Base-by-base conservation (phyloP, 2,113 vertebrate species). In the Leptosomus discolor region DNA sequence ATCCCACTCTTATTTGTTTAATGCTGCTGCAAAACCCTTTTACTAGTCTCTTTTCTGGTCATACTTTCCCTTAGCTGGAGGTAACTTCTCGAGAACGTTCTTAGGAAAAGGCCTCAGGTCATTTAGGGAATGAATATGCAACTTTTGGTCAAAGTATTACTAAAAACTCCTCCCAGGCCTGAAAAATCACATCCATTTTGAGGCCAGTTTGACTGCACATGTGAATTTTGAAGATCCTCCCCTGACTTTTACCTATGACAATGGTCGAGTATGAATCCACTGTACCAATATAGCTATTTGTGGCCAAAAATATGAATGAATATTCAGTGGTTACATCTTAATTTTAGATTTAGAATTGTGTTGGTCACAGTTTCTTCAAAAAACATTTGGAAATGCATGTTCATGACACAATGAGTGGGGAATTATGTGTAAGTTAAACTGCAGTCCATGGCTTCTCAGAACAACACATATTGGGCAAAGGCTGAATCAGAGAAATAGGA, bases 401-500 rank as follows among this genome's bases (percentile, higher is more conserved):
- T 83, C 37, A 56, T 34, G 48, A 67, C 46, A 68, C 27, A 58
- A 26, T 4, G 63, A 65, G 37, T 34, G 10, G 30, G 48, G 60
- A 68, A 63, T n/a, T 69, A 22, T 39, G 53, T 26, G 27, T 15
- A 61, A 85, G 37, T 73, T 78, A 78, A 75, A 65, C 24, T 64
- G 23, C 54, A 83, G 83, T 46, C n/a, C 41, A 36, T 2, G 46
- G 41, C 67, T 96, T 76, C 78, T 92, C 60, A 63, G 63, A 51
- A 88, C 12, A 19, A 58, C 58, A 81, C 37, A 54, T 56, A 60
- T 5, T 43, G 68, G 50, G 89, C 45, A 92, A 90, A 58, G 79
- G 43, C 53, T 94, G 88, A 95, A 94, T 80, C 75, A 88, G 39
- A 94, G 43, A 84, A 88, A 74, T 39, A 85, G 74, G 54, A 85